Evolutionary conservation across 2,888 invertebrate genomes (phyloP).

Genomic region (Sinopyrophorus schimmeli): DNA sequence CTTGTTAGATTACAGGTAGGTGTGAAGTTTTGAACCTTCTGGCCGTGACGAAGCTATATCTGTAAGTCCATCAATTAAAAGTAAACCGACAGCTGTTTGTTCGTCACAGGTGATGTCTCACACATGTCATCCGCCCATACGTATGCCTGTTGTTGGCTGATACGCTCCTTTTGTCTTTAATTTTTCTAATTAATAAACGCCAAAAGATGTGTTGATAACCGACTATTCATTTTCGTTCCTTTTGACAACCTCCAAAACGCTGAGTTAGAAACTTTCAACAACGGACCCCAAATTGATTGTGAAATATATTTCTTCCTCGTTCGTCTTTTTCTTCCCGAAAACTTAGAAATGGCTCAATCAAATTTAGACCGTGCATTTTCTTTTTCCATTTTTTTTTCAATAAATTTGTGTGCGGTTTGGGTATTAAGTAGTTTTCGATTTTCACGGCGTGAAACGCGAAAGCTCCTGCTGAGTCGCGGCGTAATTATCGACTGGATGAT

Average conservation of each 20-base stretch:
- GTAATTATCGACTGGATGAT: conserved; percentile 47
- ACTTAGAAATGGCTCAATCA: conserved; percentile 23
- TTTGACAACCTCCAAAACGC: too few species aligned
- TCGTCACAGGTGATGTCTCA: conserved; percentile 46
- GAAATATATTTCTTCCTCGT: too few species aligned
- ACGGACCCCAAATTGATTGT: too few species aligned
- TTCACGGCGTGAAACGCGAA: conserved; percentile 45
- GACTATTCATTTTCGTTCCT: too few species aligned
- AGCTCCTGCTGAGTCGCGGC: conserved; percentile 43
- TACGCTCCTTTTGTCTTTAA: conserved; percentile 48
- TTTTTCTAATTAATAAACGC: conserved; percentile 47
- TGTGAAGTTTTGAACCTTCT: conserved; percentile 52
- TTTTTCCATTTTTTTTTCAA: conserved; percentile 16
- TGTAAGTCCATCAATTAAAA: conserved; percentile 52
- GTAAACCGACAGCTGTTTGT: conserved; percentile 50
- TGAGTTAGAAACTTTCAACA: too few species aligned
- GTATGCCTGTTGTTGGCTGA: too few species aligned
- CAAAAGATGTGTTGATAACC: conserved; percentile 44
- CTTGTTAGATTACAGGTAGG: conserved; percentile 49
- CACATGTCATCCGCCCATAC: conserved; percentile 49
- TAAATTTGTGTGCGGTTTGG: conserved; percentile 38
- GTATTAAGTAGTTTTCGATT: conserved; percentile 39
- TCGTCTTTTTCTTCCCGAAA: too few species aligned
- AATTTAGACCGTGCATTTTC: conserved; percentile 17
- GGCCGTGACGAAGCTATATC: conserved; percentile 52